A percentile compares a stretch with the other conserved stretches of the same genome.
Conservation (phyloP, 2,797 vertebrate species). For the Synanceia verrucosa region DNA sequence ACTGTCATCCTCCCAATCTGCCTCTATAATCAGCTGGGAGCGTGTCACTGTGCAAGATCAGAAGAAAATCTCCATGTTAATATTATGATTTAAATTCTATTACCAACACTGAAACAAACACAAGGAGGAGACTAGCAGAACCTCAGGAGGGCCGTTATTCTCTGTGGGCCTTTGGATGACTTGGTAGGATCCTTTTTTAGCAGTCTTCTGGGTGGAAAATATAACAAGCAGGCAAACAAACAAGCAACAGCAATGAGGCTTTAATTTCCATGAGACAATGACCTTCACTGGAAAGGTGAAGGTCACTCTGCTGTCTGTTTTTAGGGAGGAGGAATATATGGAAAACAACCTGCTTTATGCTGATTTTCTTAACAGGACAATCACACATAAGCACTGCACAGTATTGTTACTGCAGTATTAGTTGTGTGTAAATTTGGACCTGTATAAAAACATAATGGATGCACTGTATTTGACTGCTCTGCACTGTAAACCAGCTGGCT, state of each 20-base stretch:
- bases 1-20: slow-evolving; percentile 9
- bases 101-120: slow-evolving; percentile 1
- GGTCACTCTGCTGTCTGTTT: slow-evolving; percentile 1
- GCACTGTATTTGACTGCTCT: background rate
- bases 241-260: slow-evolving; percentile 21
- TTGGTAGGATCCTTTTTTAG: slow-evolving; percentile 35
- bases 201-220: slow-evolving; percentile 42
- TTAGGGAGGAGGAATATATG: background rate
- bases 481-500: slow-evolving; percentile 13
- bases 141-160: slow-evolving; percentile 17
- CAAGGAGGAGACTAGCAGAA: slow-evolving; percentile 3
- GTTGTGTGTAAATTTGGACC: background rate
- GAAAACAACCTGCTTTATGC: slow-evolving; percentile 1
- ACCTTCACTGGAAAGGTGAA: slow-evolving; percentile 36
- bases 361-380: slow-evolving; percentile 9
- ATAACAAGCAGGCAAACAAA: slow-evolving; percentile 51
- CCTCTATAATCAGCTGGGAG: slow-evolving; percentile 1
- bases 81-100: slow-evolving; percentile 33
- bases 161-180: slow-evolving; percentile 34
- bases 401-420: background rate
- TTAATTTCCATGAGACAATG: slow-evolving; percentile 18
- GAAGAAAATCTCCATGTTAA: slow-evolving; percentile 44
- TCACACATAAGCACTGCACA: background rate
- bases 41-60: slow-evolving; percentile 13
- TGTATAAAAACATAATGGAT: background rate